Evolutionary conservation across 2,113 vertebrate genomes (phyloP).

Genomic region (Crotalus viridis): DNA sequence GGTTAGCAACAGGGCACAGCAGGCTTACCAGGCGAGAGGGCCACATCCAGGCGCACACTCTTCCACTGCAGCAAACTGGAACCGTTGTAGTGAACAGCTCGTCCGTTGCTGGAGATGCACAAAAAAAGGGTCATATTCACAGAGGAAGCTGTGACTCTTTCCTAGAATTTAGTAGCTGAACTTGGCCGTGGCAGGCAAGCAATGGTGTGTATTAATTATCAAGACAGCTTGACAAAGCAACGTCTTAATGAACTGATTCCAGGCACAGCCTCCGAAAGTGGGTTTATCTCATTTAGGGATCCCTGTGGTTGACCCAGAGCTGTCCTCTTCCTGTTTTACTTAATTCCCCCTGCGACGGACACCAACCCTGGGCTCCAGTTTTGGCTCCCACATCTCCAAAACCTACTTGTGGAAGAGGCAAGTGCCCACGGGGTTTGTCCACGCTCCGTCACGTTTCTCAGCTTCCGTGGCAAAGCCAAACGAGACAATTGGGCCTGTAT

Average conservation of each 20-base stretch:
- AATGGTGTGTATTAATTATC: neutral
- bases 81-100: slow-evolving; percentile 97
- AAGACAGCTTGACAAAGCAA: neutral
- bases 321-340: neutral
- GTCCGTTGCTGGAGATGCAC: slow-evolving; percentile 81
- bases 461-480: slow-evolving; percentile 98
- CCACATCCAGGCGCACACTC: slow-evolving; percentile 92
- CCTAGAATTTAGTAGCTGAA: neutral
- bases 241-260: neutral
- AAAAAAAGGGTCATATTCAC: slow-evolving; percentile 23
- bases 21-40: slow-evolving; percentile 89
- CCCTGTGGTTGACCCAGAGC: neutral
- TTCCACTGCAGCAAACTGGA: slow-evolving; percentile 99
- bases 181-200: neutral
- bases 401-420: slow-evolving; percentile 97
- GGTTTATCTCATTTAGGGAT: neutral
- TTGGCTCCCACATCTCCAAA: neutral
- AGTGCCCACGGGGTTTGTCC: slow-evolving; percentile 98
- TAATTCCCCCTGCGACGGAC: too few species aligned
- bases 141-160: too few species aligned
- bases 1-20: accelerated
- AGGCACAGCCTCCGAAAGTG: neutral
- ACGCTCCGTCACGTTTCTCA: slow-evolving; percentile 94
- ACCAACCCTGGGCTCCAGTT: neutral
- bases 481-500: slow-evolving; percentile 94